Base-by-base conservation (phyloP, 2,113 vertebrate genomes). In the Ptilonorhynchus violaceus region DNA sequence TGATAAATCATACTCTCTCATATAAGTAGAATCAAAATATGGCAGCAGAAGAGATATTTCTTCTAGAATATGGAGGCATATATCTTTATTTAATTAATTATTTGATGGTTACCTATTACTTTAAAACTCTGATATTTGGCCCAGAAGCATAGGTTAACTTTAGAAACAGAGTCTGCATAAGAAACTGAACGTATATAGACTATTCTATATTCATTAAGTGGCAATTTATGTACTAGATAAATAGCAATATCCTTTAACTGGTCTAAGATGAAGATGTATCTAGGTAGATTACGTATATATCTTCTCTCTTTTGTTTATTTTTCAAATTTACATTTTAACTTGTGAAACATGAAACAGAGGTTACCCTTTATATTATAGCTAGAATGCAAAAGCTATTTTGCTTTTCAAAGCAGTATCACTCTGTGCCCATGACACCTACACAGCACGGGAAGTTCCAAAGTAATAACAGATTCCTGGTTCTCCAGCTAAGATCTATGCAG, bases 401-500 rank as follows among this genome's bases (percentile, higher is more conserved):
- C n/a, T n/a, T n/a, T n/a, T n/a, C n/a, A n/a, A n/a, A 58, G 8
- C 6, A 72, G 31, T 87, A 87, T 76, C 21, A 67, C n/a, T 85
- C 41, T 72, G 46, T 13, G 80, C 27, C 35, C 80, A 59, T 59
- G 55, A 50, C 53, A 90, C 25, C 47, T 85, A 91, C 42, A 30
- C 35, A 84, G 50, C 62, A 62, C 31, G 11, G 35, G 58, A 97
- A 95, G 21, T 90, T 94, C n/a, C 58, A 89, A 93, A 95, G 64
- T 86, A 96, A 96, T 94, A 92, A 96, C 53, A 62, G 64, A 97
- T 97, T 88, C 89, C 75, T 92, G 85, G 28, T 92, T 92, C 95
- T 68, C 68, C 67, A 93, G 91, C 86, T 96, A 98, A 98, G 96
- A 97, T 97, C 91, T 97, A 88, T 97, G 96, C 88, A 97, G 64